Evolutionary conservation across 2,888 invertebrate genomes (phyloP), one percentile per base, ranked within the genome.

Genomic region (Brenthis hecate): DNA sequence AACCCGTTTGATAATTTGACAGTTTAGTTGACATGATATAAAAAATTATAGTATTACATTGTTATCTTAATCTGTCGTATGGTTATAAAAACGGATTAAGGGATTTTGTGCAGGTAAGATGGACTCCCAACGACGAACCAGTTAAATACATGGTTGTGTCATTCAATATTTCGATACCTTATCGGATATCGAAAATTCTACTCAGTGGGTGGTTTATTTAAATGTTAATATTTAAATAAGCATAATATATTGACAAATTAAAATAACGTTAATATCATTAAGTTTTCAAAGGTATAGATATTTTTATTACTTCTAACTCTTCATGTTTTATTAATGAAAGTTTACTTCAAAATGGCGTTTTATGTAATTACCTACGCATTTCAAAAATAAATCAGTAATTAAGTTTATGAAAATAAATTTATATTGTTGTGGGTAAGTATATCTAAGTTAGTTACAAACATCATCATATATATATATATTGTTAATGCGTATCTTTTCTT

Each of bases 1-100:
- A 76, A 85, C 83, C 80, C 78, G 81, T 85, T 85, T 88, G 84
- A 81, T 88, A 89, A 90, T 87, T 81, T 91, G 92, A 91, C 91
- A 85, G 82, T 81, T 43, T 84, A 75, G 86, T 81, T 90, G 88
- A 89, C 88, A 88, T 83, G 73, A 78, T 72, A 72, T 83, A 77
- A 85, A 82, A 83, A 81, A 80, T 75, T 66, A 73, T 71, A 77
- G 73, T 75, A 74, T 60, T 5, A 75, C 75, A 80, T 84, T 88
- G 85, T 89, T 85, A 83, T 78, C 80, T 81, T 83, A 82, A 85
- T 83, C 80, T 78, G 71, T 77, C 69, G 75, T 77, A 74, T 73
- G 75, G 75, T 74, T 73, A 74, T 73, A 75, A 75, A 76, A 83
- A 80, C 77, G 79, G 83, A 87, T 88, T 85, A 86, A 84, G 82